Evolutionary conservation across 1,140 invertebrate genomes (phyloP).

Genomic region (Ceratitis capitata): DNA sequence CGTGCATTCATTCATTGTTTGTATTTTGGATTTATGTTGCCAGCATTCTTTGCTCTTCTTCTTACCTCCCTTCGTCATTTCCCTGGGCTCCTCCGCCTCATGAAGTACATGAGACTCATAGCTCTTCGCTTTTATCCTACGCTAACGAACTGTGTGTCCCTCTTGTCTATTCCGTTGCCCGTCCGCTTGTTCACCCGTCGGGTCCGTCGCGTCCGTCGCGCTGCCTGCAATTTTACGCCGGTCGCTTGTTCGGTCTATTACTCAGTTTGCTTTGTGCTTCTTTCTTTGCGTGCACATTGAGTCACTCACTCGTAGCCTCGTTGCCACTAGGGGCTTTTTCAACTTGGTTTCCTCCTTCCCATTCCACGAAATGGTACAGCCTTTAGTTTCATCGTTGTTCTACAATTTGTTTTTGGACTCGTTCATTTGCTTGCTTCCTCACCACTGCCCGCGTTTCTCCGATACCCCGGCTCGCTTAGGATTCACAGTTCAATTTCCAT

Average conservation of each 20-base stretch:
- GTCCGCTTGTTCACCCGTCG: background rate
- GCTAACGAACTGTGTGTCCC: background rate
- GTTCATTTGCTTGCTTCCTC: background rate
- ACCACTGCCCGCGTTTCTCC: slow-evolving; percentile 2
- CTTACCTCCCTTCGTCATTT: too few species aligned
- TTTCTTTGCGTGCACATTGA: background rate
- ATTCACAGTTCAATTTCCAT: background rate
- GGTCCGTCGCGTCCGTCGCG: too few species aligned
- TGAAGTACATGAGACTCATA: too few species aligned
- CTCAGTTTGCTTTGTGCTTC: background rate
- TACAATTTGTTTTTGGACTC: background rate
- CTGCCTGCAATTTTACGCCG: background rate
- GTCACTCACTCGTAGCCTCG: too few species aligned
- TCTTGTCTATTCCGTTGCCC: background rate
- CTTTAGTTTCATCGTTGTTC: background rate
- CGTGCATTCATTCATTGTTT: slow-evolving; percentile 22
- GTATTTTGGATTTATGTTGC: slow-evolving; percentile 21
- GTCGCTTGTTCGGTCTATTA: background rate
- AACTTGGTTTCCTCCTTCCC: background rate
- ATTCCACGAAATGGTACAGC: too few species aligned
- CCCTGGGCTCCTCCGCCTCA: too few species aligned
- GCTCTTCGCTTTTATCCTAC: background rate
- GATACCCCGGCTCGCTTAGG: background rate
- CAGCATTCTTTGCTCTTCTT: background rate
- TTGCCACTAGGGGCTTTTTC: background rate